Percentiles rank a stretch among this genome's conserved stretches.
These are phyloP conservation scores for Trididemnum nubilum DNA, from an alignment of 23 tunicate genomes.

Conservation along the genomic window DNA sequence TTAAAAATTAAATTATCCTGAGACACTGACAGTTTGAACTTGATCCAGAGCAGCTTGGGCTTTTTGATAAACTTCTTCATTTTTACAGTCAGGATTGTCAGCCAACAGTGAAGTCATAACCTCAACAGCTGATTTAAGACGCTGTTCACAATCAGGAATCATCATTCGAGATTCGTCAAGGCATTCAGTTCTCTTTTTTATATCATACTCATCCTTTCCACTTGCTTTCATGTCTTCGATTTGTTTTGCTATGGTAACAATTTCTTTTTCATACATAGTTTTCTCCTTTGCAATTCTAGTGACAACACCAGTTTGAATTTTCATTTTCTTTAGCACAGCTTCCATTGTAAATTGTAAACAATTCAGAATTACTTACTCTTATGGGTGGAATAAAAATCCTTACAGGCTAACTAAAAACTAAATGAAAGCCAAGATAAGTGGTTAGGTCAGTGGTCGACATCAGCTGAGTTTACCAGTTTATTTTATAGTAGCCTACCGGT, in stretches of 20 bases:
- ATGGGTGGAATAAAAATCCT: too few relatives aligned
- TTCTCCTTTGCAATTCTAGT: constrained; percentile 83
- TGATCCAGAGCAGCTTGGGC: constrained; percentile 60
- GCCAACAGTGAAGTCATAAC: constrained; percentile 44
- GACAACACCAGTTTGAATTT: constrained; percentile 93
- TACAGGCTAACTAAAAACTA: too few relatives aligned
- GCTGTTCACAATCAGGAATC: constrained; percentile 87
- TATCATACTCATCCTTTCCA: constrained; percentile 77
- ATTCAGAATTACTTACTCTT: too few relatives aligned
- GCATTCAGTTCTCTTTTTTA: constrained; percentile 65
- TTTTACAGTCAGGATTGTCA: constrained; percentile 41
- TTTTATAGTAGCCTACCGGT: too few relatives aligned
- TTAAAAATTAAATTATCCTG: too few relatives aligned
- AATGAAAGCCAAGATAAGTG: too few relatives aligned
- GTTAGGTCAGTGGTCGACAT: too few relatives aligned
- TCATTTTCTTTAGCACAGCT: constrained; percentile 62
- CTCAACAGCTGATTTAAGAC: constrained; percentile 62
- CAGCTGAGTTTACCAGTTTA: too few relatives aligned
- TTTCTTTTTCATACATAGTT: constrained; percentile 73
- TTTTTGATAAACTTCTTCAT: constrained; percentile 58
- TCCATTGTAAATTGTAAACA: too few relatives aligned
- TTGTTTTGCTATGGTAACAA: constrained; percentile 35
- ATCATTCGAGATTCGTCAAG: constrained; percentile 81
- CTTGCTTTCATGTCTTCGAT: constrained; percentile 66
- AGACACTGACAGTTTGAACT: constrained; percentile 21